Evolutionary conservation across 1,140 invertebrate genomes (phyloP).

Genomic region (Trachymyrmex septentrionalis): DNA sequence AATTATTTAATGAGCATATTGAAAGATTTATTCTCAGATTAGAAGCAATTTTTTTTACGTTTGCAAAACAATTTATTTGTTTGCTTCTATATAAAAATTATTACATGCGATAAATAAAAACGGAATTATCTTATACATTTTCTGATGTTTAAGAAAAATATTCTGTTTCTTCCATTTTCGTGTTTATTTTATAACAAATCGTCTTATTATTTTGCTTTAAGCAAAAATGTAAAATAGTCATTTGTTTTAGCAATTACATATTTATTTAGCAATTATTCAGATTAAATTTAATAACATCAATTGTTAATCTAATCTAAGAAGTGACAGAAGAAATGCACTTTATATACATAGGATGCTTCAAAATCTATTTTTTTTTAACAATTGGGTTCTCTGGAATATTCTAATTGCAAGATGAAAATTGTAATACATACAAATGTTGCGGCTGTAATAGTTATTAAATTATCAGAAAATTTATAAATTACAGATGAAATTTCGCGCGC

Average conservation of each 20-base stretch:
- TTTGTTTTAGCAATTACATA: neutral
- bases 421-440: too few relatives aligned
- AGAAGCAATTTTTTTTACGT: neutral
- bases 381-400: too few relatives aligned
- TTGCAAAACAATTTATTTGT: neutral
- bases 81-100: neutral
- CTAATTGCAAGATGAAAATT: too few relatives aligned
- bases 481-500: too few relatives aligned
- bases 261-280: neutral
- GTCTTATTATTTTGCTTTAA: neutral
- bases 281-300: constrained; percentile 1
- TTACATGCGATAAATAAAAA: neutral
- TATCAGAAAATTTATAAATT: too few relatives aligned
- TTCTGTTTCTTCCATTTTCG: neutral
- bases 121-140: neutral
- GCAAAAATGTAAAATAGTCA: neutral
- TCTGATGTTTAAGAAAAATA: neutral
- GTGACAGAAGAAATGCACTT: too few relatives aligned
- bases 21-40: neutral
- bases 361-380: too few relatives aligned
- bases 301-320: neutral
- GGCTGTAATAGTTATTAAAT: too few relatives aligned
- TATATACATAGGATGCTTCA: too few relatives aligned
- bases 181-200: neutral
- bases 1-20: neutral